Base-by-base conservation (phyloP, 1,140 invertebrate species). In the Coptotermes formosanus region DNA sequence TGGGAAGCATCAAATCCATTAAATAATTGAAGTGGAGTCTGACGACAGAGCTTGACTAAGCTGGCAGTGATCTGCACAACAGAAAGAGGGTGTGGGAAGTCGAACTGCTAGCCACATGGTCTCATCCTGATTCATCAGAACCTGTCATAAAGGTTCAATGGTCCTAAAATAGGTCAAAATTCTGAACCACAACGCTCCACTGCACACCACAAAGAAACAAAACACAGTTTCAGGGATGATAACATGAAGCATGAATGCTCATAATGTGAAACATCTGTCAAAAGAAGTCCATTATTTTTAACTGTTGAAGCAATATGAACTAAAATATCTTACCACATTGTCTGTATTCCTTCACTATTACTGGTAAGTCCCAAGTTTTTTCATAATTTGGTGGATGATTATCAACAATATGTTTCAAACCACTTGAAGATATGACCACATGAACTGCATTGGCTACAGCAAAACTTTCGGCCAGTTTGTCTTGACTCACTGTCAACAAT, bases 341-440 rank as follows among this genome's bases (percentile, higher is more conserved):
- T 23, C 84, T 69, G 84, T 90, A 87, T 55, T 88, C 88, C 89
- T 91, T 91, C 3, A 92, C 88, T 11, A 89, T 86, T 48, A 92
- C 55, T 9, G 92, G 92, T 85, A 92, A 88, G 82, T 90, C 88
- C 92, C 92, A 92, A 30, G 87, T 86, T 82, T 89, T 88, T 82
- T 88, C 86, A 86, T 88, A 88, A n/a, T 25, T 55, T 23, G 90
- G 88, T 55, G 88, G 88, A 48, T 89, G 84, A 88, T 91, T 92
- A 87, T 90, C 89, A 45, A 90, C 87, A 21, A 92, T 86, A 87
- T 89, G 90, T 85, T 92, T 91, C 45, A 92, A 88, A 48, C 90
- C 90, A 88, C 90, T 91, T 2, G 90, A 90, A 16, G 92, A 92
- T 83, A 92, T 92, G n/a, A 92, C 91, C 44, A 92, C 86, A 88